Percentiles rank a stretch among this genome's conserved stretches.
Conservation (phyloP, 2,888 invertebrate genomes). For the Caenorhabditis imperialis region DNA sequence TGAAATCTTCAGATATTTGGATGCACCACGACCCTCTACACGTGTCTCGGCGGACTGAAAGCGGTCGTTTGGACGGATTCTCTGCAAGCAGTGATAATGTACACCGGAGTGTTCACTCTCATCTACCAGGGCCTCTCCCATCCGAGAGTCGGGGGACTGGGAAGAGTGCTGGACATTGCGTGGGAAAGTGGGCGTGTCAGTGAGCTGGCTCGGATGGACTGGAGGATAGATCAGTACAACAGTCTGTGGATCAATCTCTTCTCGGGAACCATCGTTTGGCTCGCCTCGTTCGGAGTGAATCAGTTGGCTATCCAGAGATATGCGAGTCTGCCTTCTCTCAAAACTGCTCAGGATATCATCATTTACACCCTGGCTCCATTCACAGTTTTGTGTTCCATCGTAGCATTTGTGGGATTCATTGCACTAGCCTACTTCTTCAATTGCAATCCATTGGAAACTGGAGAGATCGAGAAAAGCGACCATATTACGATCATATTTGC, state of each 20-base stretch:
- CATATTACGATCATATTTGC: conserved; percentile 72
- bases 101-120: conserved; percentile 68
- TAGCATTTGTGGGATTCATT: conserved; percentile 71
- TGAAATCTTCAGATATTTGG: conserved; percentile 65
- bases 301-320: conserved; percentile 74
- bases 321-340: conserved; percentile 65
- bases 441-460: conserved; percentile 73
- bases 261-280: conserved; percentile 71
- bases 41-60: conserved; percentile 71
- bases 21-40: conserved; percentile 68
- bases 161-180: conserved; percentile 63
- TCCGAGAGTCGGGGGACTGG: conserved; percentile 68
- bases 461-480: conserved; percentile 65
- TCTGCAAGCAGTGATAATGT: conserved; percentile 71
- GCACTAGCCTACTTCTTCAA: conserved; percentile 72
- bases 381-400: conserved; percentile 68
- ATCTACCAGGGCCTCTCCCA: conserved; percentile 66
- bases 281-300: conserved; percentile 73
- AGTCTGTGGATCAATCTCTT: conserved; percentile 71
- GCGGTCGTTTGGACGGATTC: conserved; percentile 73
- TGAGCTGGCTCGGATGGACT: conserved; percentile 62
- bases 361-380: conserved; percentile 70
- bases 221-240: conserved; percentile 69
- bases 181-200: conserved; percentile 63
- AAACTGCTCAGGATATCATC: conserved; percentile 67